These are phyloP conservation scores for Pachyuromys duprasi DNA, from an alignment of 2,797 vertebrate genomes.

Conservation along the genomic window DNA sequence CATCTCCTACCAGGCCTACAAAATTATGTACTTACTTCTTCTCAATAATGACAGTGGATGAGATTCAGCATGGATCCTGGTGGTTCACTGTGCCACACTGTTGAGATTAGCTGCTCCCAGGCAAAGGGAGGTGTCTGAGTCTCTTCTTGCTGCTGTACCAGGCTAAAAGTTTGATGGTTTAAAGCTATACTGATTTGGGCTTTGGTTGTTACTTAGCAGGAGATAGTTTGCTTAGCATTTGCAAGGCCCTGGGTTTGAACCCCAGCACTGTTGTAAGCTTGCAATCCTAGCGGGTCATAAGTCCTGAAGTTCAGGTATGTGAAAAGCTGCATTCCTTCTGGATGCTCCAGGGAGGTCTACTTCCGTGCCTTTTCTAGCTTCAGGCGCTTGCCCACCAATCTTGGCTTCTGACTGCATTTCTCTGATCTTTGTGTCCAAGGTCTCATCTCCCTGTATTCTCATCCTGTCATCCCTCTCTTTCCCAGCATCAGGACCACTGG, in stretches of 20 bases:
- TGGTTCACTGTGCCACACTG: fast-evolving
- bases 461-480: neutral
- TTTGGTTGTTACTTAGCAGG: neutral
- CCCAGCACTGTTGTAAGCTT: neutral
- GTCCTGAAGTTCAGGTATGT: neutral
- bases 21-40: neutral
- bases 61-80: neutral
- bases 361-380: neutral
- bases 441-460: neutral
- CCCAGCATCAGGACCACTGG: neutral
- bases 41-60: neutral
- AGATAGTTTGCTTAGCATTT: neutral
- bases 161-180: neutral
- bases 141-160: neutral
- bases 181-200: neutral
- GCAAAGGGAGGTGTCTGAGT: neutral
- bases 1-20: neutral
- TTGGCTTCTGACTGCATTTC: neutral
- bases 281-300: neutral
- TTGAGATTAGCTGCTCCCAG: neutral
- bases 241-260: neutral
- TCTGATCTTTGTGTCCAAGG: neutral
- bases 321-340: neutral
- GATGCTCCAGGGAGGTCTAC: neutral
- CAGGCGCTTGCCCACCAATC: neutral